Evolutionary conservation across 2,888 invertebrate genomes (phyloP), one percentile per base, ranked within the genome.

Genomic region (Balanococcus diminutus): DNA sequence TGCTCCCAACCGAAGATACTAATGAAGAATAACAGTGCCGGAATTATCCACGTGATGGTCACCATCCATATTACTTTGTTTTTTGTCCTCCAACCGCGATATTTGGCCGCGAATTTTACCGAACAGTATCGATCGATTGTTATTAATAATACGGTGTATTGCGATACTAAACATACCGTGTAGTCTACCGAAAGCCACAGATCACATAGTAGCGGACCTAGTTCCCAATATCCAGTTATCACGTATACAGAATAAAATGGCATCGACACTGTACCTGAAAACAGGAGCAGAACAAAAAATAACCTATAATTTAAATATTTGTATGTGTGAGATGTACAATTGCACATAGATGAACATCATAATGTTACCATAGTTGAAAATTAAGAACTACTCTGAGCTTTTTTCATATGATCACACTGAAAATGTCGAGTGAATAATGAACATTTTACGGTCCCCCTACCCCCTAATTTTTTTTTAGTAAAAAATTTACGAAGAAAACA

Each of bases 1-100:
- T 98, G 97, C 89, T 98, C 98, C 98, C 99, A 99, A 72, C 99
- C 99, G 89, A 99, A 98, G 88, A 99, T 99, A 87, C 98, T 97
- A 88, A 97, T 97, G 91, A 99, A 99, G 91, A 99, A 99, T 11
- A 99, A 91, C 86, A 98, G 91, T 0, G 97, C 96, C 81, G 99
- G 99, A 88, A 99, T 95, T 86, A 98, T 95, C 98, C 98, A 99
- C 0, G 98, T 98, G 75, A 97, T 94, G 4, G 96, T 95, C 1
- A 98, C 96, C 96, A 98, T 98, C 93, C 96, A 95, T 87, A 98
- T 94, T 16, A 98, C 98, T 88, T 96, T 93, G 87, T 94, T 94
- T 89, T 98, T 96, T 4, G 98, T 98, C 85, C 98, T 92, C 99
- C 99, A 99, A 89, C 96, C 95, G 87, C 99, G 93, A 90, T 99